Evolutionary conservation across 2,888 invertebrate genomes (phyloP), one percentile per base, ranked within the genome.

Genomic region (Ditula angustiorana): DNA sequence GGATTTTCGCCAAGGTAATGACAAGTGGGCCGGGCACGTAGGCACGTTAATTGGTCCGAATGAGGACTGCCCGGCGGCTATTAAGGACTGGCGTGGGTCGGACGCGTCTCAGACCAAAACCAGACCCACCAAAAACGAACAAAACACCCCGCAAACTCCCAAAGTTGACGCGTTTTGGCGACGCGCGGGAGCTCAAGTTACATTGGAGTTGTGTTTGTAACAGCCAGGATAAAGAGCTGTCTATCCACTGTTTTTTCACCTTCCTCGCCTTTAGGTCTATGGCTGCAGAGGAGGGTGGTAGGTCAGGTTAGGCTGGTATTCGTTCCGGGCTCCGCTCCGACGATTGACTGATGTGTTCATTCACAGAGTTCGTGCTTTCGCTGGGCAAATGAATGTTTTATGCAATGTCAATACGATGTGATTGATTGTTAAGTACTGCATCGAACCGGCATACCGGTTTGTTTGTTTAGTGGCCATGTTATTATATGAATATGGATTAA

Each of bases 11-110:
- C 74, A 75, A 63, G 49, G 63, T 58, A 63, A 84, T 83, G 86
- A 86, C 85, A 87, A 90, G 91, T 89, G 90, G 91, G 90, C 82
- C 77, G 87, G 80, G 81, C 87, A 89, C 83, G 90, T 90, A 90
- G 90, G 88, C 90, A 90, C 83, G 89, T 82, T 91, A 90, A 92
- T 92, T 92, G 90, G 84, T 76, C 86, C 78, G 85, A 86, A 86
- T 88, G 90, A 86, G 86, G 90, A 87, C 83, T 82, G 84, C 77
- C 80, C 84, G 82, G 74, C 83, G 81, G 78, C 91, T 87, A 90
- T 90, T 89, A 86, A 81, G 80, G 89, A 71, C 77, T 67, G 59
- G 87, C 87, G 91, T 92, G 88, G 92, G 91, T 76, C 67, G 85
- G 74, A 81, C 85, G 87, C 85, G 88, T 89, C 89, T 89, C 77